Conservation (phyloP, 1,140 invertebrate genomes). For the Apis dorsata region DNA sequence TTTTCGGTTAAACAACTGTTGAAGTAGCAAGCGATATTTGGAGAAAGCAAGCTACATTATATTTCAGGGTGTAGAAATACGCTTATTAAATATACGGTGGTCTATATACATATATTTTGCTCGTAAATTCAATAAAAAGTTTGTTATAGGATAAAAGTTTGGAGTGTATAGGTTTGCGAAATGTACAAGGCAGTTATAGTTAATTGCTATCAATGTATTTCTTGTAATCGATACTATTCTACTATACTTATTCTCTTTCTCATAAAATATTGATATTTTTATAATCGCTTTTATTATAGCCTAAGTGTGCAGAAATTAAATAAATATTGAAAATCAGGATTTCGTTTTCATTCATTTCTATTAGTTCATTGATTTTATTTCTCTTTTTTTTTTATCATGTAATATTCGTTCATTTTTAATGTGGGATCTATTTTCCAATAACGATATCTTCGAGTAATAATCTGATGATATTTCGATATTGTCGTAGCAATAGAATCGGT, state of each 20-base stretch:
- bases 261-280: slow-evolving; percentile 38
- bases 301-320: slow-evolving; percentile 36
- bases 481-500: no score
- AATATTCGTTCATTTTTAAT: background rate
- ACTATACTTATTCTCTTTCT: slow-evolving; percentile 3
- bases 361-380: background rate
- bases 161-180: slow-evolving; percentile 2
- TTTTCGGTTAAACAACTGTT: slow-evolving; percentile 8
- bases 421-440: background rate
- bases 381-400: background rate
- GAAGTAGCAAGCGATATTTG: background rate
- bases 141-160: slow-evolving; percentile 6
- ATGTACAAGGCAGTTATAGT: slow-evolving; percentile 6
- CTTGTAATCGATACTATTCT: slow-evolving; percentile 20
- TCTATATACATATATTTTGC: background rate
- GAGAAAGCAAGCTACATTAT: slow-evolving; percentile 6
- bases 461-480: no score
- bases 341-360: slow-evolving; percentile 25
- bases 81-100: slow-evolving; percentile 3
- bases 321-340: slow-evolving; percentile 44
- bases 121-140: background rate
- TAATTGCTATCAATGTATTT: slow-evolving; percentile 23
- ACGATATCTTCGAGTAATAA: background rate
- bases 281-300: slow-evolving; percentile 38
- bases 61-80: slow-evolving; percentile 17